These are phyloP conservation scores for Cataglyphis hispanica DNA, from an alignment of 1,140 invertebrate species.

Conservation along the genomic window DNA sequence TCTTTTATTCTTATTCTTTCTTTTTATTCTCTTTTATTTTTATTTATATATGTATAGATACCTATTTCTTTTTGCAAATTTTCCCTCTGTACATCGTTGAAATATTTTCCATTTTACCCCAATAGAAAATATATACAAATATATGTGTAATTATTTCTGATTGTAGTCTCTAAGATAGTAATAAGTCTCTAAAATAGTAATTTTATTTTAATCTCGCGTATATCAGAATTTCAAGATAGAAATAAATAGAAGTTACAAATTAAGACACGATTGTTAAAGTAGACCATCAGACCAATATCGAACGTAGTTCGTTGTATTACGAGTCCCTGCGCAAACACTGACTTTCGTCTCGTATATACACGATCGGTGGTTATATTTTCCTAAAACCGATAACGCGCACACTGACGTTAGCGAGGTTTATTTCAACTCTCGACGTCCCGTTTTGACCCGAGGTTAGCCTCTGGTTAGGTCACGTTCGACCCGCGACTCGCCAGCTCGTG, in stretches of 20 bases:
- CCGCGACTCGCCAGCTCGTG: slow-evolving; percentile 45
- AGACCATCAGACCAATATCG: not conserved
- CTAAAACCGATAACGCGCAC: slow-evolving; percentile 50
- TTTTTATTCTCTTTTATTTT: no score
- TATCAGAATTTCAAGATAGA: not conserved
- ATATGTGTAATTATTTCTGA: no score
- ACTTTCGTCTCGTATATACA: slow-evolving; percentile 12
- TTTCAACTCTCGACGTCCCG: slow-evolving; percentile 41
- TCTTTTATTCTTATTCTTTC: no score
- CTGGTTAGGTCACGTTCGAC: slow-evolving; percentile 53
- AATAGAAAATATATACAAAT: no score
- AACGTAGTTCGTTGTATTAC: not conserved
- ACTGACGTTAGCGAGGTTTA: slow-evolving; percentile 22
- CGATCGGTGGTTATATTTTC: not conserved
- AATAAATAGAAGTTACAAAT: not conserved
- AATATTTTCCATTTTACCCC: not conserved
- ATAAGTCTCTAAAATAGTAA: not conserved
- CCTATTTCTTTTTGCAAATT: not conserved
- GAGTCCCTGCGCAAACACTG: not conserved
- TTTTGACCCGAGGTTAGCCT: slow-evolving; percentile 54
- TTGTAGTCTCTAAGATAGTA: not conserved
- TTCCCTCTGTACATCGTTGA: no score
- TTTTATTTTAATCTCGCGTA: not conserved
- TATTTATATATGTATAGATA: no score
- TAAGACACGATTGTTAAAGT: slow-evolving; percentile 5